A percentile compares a stretch with the other conserved stretches of the same genome.
These are phyloP conservation scores for Micromys minutus DNA, from an alignment of 2,113 vertebrate species.

Conservation along the genomic window DNA sequence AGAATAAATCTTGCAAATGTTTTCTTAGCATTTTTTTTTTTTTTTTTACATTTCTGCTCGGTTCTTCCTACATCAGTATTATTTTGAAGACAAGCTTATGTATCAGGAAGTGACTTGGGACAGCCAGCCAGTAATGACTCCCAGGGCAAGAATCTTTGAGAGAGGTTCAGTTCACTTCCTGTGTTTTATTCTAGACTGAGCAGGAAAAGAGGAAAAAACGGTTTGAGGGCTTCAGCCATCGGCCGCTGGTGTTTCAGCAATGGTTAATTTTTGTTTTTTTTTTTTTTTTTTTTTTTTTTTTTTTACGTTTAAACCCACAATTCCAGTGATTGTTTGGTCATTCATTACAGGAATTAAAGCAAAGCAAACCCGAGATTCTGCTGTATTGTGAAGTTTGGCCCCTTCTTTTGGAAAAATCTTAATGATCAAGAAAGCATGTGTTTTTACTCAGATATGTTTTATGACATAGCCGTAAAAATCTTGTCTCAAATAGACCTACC, in stretches of 20 bases:
- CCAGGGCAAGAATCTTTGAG: neutral
- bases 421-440: conserved; percentile 87
- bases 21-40: neutral
- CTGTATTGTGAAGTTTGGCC: conserved; percentile 82
- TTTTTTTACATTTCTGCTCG: neutral
- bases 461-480: conserved; percentile 85
- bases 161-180: neutral
- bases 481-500: conserved; percentile 85
- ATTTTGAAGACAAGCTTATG: conserved; percentile 14
- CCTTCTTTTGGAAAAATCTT: conserved; percentile 84
- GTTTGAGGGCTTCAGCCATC: conserved; percentile 32
- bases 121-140: neutral
- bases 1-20: neutral
- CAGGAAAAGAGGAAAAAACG: conserved; percentile 54
- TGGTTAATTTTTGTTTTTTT: conserved; percentile 77
- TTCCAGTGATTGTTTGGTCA: conserved; percentile 77
- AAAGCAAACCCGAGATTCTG: conserved; percentile 83
- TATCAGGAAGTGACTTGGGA: neutral
- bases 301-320: conserved; percentile 76
- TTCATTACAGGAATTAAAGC: conserved; percentile 85
- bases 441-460: conserved; percentile 88
- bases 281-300: conserved; percentile 68
- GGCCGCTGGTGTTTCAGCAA: conserved; percentile 72
- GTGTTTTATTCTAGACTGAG: conserved; percentile 42
- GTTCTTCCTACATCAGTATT: neutral